Conservation (phyloP, 2,888 invertebrate species). For the Calephelis perditalis region DNA sequence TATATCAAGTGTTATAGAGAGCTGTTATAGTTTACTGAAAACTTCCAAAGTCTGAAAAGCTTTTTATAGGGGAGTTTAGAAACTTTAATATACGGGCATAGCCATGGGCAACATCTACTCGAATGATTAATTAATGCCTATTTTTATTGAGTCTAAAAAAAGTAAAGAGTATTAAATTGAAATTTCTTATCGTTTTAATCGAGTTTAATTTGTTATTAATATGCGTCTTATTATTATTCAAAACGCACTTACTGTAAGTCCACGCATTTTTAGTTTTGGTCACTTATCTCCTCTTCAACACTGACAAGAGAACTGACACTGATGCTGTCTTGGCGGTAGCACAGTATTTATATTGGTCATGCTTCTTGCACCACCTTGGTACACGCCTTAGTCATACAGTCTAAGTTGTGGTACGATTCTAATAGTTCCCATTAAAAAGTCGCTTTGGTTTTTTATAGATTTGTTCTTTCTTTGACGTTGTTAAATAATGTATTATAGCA, state of each 20-base stretch:
- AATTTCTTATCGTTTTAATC: too few species aligned
- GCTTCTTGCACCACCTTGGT: slow-evolving; percentile 46
- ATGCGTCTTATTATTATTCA: not conserved
- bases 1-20: too few species aligned
- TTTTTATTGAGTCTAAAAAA: too few species aligned
- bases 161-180: too few species aligned
- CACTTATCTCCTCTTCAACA: slow-evolving; percentile 75
- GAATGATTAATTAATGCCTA: too few species aligned
- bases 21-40: too few species aligned
- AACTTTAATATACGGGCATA: too few species aligned
- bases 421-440: not conserved
- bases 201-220: not conserved
- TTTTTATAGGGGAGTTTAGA: too few species aligned
- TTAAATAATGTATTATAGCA: too few species aligned
- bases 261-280: slow-evolving; percentile 54
- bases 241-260: slow-evolving; percentile 62
- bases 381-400: slow-evolving; percentile 9
- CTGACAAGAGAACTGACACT: slow-evolving; percentile 76
- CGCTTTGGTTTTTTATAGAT: not conserved
- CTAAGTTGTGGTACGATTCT: not conserved
- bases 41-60: too few species aligned
- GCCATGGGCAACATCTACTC: too few species aligned
- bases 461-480: too few species aligned
- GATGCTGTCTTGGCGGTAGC: slow-evolving; percentile 37
- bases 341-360: slow-evolving; percentile 62